Percentiles rank a stretch among this genome's conserved stretches.
These are phyloP conservation scores for Helobdella robusta DNA, from an alignment of 2,888 invertebrate genomes.

Conservation along the genomic window DNA sequence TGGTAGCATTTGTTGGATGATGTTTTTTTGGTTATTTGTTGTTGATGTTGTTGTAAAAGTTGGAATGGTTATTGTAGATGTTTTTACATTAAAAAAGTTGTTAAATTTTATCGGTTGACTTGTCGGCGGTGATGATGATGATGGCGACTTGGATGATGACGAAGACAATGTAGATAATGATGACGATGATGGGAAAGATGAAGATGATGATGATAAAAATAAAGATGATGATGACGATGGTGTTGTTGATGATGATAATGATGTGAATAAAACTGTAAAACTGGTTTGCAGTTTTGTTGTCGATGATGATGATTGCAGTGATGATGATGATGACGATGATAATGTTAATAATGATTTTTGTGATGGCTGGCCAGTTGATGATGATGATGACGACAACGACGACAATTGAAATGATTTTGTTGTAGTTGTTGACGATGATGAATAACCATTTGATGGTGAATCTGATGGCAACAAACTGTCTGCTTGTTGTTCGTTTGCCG, in stretches of 20 bases:
- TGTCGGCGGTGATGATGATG: conserved; percentile 6
- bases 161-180: not conserved
- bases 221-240: not conserved
- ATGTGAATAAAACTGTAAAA: not conserved
- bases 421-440: conserved; percentile 2
- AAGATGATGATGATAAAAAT: not conserved
- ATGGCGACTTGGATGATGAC: not conserved
- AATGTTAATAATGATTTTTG: conserved; percentile 7
- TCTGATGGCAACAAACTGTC: not conserved
- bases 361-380: conserved; percentile 5
- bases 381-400: conserved; percentile 11
- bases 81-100: not conserved
- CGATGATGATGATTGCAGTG: conserved; percentile 11
- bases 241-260: not conserved
- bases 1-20: too few species aligned
- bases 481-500: not conserved
- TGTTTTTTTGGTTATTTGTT: too few species aligned
- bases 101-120: not conserved
- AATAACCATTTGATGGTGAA: not conserved
- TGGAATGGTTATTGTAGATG: not conserved
- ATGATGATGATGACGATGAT: conserved; percentile 20
- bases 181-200: not conserved
- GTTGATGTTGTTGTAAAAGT: not conserved
- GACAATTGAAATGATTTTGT: not conserved
- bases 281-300: not conserved